Conservation (phyloP, 2,888 invertebrate species). For the Dolichomitus sp. region DNA sequence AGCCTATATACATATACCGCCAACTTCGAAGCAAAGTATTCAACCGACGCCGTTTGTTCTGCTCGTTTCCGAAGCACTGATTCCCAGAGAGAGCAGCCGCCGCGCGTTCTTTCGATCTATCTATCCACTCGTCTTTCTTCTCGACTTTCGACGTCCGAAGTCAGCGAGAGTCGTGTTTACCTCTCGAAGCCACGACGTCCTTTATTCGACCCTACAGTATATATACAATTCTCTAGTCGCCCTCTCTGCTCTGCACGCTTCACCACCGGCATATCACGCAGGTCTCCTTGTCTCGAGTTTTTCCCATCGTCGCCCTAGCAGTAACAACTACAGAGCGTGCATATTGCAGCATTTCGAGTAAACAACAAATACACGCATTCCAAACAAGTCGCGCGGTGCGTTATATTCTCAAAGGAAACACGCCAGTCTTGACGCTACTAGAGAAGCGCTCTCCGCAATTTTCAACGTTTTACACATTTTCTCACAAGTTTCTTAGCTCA, state of each 20-base stretch:
- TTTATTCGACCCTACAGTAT: conserved; percentile 7
- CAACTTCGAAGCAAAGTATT: conserved; percentile 4
- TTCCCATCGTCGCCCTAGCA: conserved; percentile 55
- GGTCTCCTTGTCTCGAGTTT: conserved; percentile 36
- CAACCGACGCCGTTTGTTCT: conserved; percentile 19
- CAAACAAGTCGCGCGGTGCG: conserved; percentile 21
- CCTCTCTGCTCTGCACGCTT: conserved; percentile 15
- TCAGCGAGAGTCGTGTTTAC: conserved; percentile 31
- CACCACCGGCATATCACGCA: conserved; percentile 46
- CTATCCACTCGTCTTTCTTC: conserved; percentile 12
- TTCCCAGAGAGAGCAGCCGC: conserved; percentile 19
- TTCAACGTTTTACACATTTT: conserved; percentile 51
- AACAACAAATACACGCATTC: conserved; percentile 30
- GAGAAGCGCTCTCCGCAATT: conserved; percentile 19
- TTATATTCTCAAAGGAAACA: conserved; percentile 47
- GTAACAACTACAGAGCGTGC: conserved; percentile 2
- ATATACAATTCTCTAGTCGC: background rate
- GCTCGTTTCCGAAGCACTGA: conserved; percentile 26
- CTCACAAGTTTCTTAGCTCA: conserved; percentile 43
- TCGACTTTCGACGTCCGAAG: conserved; percentile 29
- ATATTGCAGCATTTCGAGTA: conserved; percentile 16
- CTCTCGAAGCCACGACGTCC: conserved; percentile 25
- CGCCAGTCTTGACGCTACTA: conserved; percentile 41
- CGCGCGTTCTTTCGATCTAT: conserved; percentile 20
- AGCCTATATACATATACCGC: background rate